Percentiles rank a stretch among this genome's conserved stretches.
These are phyloP conservation scores for Saxidomus purpurata DNA, from an alignment of 1,140 invertebrate genomes.

Conservation along the genomic window DNA sequence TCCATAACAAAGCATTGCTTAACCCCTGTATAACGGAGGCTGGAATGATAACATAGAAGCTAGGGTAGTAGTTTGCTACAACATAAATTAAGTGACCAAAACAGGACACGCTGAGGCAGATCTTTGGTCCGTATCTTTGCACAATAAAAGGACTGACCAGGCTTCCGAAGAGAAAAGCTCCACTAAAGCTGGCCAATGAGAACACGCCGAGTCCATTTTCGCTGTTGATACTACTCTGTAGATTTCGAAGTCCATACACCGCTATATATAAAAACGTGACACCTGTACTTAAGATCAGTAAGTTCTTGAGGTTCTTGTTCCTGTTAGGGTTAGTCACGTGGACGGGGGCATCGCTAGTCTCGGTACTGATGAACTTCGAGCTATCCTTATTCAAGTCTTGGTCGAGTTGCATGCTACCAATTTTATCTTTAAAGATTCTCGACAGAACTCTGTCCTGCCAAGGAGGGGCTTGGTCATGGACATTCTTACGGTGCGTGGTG, in stretches of 20 bases:
- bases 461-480: neutral
- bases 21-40: slow-evolving; percentile 73
- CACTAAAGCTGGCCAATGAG: slow-evolving; percentile 72
- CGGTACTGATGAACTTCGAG: neutral
- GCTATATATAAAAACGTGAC: slow-evolving; percentile 76
- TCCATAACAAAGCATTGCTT: slow-evolving; percentile 77
- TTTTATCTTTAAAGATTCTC: slow-evolving; percentile 30
- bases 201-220: slow-evolving; percentile 76
- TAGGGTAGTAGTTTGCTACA: slow-evolving; percentile 78
- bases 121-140: slow-evolving; percentile 72
- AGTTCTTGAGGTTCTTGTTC: slow-evolving; percentile 68
- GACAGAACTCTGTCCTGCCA: slow-evolving; percentile 7
- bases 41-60: slow-evolving; percentile 76
- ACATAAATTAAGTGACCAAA: slow-evolving; percentile 75
- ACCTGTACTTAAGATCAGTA: slow-evolving; percentile 71
- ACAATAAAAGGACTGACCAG: slow-evolving; percentile 78
- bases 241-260: slow-evolving; percentile 77
- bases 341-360: neutral
- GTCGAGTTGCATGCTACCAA: neutral
- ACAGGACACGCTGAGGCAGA: slow-evolving; percentile 62
- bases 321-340: neutral
- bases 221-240: slow-evolving; percentile 82
- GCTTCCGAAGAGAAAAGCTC: slow-evolving; percentile 75
- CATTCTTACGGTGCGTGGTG: neutral
- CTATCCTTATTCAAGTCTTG: neutral